Evolutionary conservation across 2,797 vertebrate species (phyloP).

Genomic region (Lateolabrax maculatus): DNA sequence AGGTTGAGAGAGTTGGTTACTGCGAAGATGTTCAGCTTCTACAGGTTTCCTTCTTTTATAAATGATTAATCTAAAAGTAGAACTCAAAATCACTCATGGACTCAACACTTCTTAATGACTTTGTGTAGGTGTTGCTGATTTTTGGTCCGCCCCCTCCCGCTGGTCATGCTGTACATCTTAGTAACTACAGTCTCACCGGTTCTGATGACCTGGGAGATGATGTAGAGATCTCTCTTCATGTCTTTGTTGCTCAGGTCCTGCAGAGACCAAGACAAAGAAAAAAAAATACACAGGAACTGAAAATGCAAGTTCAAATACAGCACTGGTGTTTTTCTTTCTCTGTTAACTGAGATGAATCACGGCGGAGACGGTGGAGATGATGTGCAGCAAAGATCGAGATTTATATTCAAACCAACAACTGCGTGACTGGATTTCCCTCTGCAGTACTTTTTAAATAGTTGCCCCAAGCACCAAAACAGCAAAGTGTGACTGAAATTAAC

Average conservation of each 20-base stretch:
- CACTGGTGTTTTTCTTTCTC: background rate
- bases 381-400: background rate
- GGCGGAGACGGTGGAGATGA: background rate
- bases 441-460: background rate
- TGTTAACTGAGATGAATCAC: background rate
- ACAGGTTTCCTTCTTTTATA: background rate
- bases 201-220: slow-evolving; percentile 94
- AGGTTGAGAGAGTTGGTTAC: no score
- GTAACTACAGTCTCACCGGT: slow-evolving; percentile 85
- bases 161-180: background rate
- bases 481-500: background rate
- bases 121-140: background rate
- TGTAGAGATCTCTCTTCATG: slow-evolving; percentile 97
- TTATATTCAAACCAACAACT: background rate
- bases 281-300: background rate
- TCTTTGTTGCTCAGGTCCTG: slow-evolving; percentile 98
- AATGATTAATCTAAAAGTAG: no score
- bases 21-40: background rate
- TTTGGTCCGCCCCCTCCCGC: background rate
- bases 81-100: background rate
- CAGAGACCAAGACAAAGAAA: slow-evolving; percentile 41
- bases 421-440: background rate
- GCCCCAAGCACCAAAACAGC: background rate
- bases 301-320: background rate
- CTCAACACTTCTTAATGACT: no score